These are phyloP conservation scores for Arizona elegans DNA, from an alignment of 2,113 vertebrate species.

Conservation along the genomic window DNA sequence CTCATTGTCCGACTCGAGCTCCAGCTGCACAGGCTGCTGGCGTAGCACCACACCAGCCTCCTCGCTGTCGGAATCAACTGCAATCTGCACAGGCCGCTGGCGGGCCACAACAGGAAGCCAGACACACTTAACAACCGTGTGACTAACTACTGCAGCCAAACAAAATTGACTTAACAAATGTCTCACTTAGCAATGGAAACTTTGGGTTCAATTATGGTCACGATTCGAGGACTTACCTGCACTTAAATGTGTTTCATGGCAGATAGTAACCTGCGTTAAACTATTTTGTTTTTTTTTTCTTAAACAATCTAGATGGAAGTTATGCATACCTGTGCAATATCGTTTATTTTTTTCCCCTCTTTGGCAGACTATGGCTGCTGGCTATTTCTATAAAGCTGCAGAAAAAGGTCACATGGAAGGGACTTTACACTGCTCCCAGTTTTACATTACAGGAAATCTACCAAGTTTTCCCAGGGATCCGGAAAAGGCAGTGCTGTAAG, in stretches of 20 bases:
- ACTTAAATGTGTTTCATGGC: neutral
- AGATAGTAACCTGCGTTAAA: neutral
- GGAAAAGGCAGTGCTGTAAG: slow-evolving; percentile 85
- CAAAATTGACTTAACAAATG: no score
- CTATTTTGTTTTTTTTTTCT: neutral
- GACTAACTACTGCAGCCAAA: no score
- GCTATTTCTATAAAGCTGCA: slow-evolving; percentile 83
- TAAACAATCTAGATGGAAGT: neutral
- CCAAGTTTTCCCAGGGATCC: slow-evolving; percentile 77
- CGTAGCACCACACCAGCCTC: no score
- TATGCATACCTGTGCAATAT: neutral
- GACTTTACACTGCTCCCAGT: slow-evolving; percentile 78
- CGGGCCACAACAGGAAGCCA: no score
- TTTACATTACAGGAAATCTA: slow-evolving; percentile 83
- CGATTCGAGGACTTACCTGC: neutral
- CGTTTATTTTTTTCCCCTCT: neutral
- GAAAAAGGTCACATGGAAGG: slow-evolving; percentile 80
- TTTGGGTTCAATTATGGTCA: no score
- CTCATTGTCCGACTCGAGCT: no score
- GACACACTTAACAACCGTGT: no score
- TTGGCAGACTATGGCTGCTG: slow-evolving; percentile 81
- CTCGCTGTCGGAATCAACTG: no score
- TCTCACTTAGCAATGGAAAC: neutral
- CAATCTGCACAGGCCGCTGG: no score
- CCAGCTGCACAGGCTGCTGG: no score